Evolutionary conservation across 1,140 invertebrate species (phyloP), one percentile per base, ranked within the genome.

Genomic region (Hestina assimilis): DNA sequence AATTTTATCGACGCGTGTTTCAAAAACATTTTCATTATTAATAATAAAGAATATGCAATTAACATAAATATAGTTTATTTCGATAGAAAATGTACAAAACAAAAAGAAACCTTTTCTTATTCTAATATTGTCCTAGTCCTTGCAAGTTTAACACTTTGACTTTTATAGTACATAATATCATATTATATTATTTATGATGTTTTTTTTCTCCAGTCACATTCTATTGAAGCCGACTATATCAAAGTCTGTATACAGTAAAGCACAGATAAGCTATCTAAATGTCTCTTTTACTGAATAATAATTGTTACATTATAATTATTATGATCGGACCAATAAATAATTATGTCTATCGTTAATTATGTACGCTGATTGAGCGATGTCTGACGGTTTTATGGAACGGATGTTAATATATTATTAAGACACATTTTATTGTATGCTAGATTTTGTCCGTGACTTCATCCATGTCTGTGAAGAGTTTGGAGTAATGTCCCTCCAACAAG

Each of bases 221-320:
- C 28, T 11, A 15, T 40, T 26, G 12, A 38, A 11, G 19, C 15
- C 9, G 1, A 38, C 33, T 38, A 9, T 38, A 47, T 65, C 59
- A 61, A 55, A 41, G 51, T 68, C 48, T 41, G 55, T 53, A 14
- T 11, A 12, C 21, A 41, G 24, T 33, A 35, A 63, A 11, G 42
- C 29, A 38, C 19, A 21, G 62, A 75, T 69, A 74, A 38, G 45
- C 46, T 83, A 85, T 85, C 82, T 83, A 69, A 80, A 82, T 77
- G 79, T 74, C 54, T 72, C 59, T 66, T 74, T 82, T 74, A 83
- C 73, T 70, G 70, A 72, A 80, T 75, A 80, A 78, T 83, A 73
- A 85, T 80, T 74, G 77, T 83, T 74, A 85, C 75, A 83, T 71
- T 85, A 80, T 82, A 83, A 85, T 85, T 83, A 84, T 83, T 78